Evolutionary conservation across 2,113 vertebrate genomes (phyloP).

Genomic region (Zootoca vivipara): DNA sequence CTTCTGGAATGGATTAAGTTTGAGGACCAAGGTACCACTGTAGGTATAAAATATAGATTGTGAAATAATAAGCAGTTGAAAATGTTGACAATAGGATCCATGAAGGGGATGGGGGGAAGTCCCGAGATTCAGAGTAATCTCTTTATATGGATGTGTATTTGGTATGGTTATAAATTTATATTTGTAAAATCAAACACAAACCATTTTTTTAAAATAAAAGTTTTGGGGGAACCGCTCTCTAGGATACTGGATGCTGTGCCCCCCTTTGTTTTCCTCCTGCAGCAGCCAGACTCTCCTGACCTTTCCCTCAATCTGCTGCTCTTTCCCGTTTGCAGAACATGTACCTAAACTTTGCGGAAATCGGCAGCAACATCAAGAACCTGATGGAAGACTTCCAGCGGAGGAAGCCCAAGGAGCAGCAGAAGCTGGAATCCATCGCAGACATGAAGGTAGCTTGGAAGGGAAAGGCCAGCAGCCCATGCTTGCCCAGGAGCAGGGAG

Average conservation of each 20-base stretch:
- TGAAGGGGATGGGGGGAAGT: too few species aligned
- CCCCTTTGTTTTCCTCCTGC: neutral
- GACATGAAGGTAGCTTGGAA: conserved; percentile 89
- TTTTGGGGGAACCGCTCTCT: neutral
- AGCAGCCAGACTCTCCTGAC: fast-evolving
- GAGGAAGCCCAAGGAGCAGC: conserved; percentile 92
- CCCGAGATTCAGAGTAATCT: too few species aligned
- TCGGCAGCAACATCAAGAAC: conserved; percentile 97
- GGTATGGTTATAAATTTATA: too few species aligned
- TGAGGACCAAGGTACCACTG: too few species aligned
- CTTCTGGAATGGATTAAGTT: too few species aligned
- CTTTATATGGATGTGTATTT: too few species aligned
- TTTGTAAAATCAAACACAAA: too few species aligned
- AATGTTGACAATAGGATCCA: too few species aligned
- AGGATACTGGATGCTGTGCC: neutral
- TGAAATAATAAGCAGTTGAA: too few species aligned
- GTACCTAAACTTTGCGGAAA: conserved; percentile 97
- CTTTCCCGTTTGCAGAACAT: conserved; percentile 82
- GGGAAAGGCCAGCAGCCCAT: neutral
- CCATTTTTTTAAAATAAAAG: too few species aligned
- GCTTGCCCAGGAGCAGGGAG: neutral
- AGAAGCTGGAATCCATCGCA: conserved; percentile 93
- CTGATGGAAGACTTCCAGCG: conserved; percentile 99
- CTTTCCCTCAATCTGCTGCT: neutral
- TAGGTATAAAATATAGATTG: too few species aligned